A percentile compares a stretch with the other conserved stretches of the same genome.
phyloP scores from a whole-genome alignment of 2,113 vertebrate genomes.

The Aspidoscelis tigris region DNA sequence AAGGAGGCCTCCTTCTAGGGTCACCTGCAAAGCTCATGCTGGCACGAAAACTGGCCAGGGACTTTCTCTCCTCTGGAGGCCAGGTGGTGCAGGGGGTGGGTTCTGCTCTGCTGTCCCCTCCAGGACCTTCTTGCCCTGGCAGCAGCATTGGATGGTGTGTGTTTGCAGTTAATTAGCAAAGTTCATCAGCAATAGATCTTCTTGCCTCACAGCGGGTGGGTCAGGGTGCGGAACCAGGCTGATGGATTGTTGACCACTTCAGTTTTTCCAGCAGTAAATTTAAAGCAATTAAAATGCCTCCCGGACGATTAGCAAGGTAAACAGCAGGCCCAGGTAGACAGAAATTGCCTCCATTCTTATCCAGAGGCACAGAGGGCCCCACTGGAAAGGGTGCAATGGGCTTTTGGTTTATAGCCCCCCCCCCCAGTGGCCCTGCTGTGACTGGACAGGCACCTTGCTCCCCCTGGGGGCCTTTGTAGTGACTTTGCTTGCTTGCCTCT shows the following conservation, averaged over 20 bases:
- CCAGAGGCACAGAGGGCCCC: not conserved
- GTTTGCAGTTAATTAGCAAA: constrained; percentile 84
- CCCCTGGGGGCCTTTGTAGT: too few relatives aligned
- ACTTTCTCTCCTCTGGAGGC: not conserved
- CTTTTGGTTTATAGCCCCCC: too few relatives aligned
- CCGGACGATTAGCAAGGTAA: constrained; percentile 69
- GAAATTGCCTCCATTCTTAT: not conserved
- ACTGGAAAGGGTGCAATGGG: not conserved
- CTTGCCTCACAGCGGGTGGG: constrained; percentile 75
- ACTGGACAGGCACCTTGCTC: too few relatives aligned
- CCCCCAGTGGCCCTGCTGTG: too few relatives aligned
- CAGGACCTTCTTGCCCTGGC: not conserved
- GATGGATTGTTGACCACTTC: constrained; percentile 73
- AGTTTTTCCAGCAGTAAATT: constrained; percentile 71
- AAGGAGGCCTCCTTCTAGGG: too few relatives aligned
- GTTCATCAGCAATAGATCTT: constrained; percentile 88
- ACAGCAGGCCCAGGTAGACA: constrained; percentile 44
- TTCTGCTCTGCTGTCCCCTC: too few relatives aligned
- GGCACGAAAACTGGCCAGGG: not conserved
- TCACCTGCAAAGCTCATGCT: not conserved
- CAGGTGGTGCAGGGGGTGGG: too few relatives aligned
- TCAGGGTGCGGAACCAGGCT: constrained; percentile 73
- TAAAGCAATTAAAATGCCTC: constrained; percentile 68
- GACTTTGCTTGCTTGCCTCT: too few relatives aligned
- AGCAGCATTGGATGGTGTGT: constrained; percentile 12